These are phyloP conservation scores for Ctenodactylus gundi DNA, from an alignment of 2,113 vertebrate species.

Conservation along the genomic window DNA sequence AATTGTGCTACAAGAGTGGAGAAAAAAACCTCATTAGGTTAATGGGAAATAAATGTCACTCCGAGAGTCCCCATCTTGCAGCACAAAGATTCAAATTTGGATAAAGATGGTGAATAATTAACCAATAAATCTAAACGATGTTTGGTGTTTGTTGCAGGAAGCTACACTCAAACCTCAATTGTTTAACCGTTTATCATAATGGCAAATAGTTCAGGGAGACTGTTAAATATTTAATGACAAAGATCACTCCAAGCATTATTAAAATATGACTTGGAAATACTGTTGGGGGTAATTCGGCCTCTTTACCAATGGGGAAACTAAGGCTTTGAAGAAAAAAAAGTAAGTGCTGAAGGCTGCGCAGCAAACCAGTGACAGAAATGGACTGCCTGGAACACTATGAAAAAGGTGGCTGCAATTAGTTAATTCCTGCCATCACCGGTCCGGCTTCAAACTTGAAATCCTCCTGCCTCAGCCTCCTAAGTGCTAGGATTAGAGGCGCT, in stretches of 20 bases:
- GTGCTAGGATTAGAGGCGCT: too few relatives aligned
- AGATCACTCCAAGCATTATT: not conserved
- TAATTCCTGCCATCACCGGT: too few relatives aligned
- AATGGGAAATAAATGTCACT: conserved; percentile 68
- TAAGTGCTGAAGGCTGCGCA: not conserved
- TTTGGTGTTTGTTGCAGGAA: conserved; percentile 40
- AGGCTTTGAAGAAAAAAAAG: not conserved
- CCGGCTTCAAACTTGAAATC: not conserved
- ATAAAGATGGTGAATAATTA: conserved; percentile 66
- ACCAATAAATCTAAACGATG: conserved; percentile 51
- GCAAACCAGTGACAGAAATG: not conserved
- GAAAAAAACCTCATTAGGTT: conserved; percentile 51
- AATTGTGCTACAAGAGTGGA: not conserved
- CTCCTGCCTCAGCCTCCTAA: not conserved
- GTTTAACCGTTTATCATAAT: not conserved
- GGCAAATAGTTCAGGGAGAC: not conserved
- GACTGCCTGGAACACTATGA: not conserved
- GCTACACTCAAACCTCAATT: not conserved
- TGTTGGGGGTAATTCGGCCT: not conserved
- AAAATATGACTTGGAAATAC: not conserved
- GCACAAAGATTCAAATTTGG: conserved; percentile 57
- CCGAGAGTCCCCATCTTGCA: conserved; percentile 13
- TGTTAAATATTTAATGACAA: not conserved
- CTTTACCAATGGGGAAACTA: not conserved
- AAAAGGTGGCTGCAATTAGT: too few relatives aligned